Evolutionary conservation across 64 coral and sea anemone species (phyloP).

Genomic region (Porites australiensis): DNA sequence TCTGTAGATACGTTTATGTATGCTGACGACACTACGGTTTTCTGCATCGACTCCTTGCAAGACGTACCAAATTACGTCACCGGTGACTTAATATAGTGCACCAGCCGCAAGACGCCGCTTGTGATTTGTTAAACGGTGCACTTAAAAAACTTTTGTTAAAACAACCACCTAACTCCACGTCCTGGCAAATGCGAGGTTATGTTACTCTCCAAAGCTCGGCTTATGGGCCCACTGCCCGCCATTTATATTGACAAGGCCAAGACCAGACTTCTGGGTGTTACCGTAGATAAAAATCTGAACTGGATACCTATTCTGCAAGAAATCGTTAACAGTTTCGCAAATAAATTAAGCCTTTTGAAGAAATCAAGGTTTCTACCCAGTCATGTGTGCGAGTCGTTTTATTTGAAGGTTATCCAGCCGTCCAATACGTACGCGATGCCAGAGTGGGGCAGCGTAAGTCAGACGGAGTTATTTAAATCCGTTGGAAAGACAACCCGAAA

Average conservation of each 20-base stretch:
- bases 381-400: too few relatives aligned
- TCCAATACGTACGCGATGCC: too few relatives aligned
- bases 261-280: neutral
- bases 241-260: neutral
- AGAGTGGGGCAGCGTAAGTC: too few relatives aligned
- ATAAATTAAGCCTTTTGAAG: too few relatives aligned
- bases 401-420: too few relatives aligned
- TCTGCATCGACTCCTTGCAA: neutral
- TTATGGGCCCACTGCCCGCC: neutral
- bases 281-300: neutral
- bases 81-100: neutral
- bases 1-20: neutral
- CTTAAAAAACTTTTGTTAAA: conserved; percentile 1
- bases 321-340: neutral
- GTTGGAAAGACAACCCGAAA: too few relatives aligned
- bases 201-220: neutral
- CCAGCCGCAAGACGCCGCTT: too few relatives aligned
- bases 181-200: neutral
- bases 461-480: too few relatives aligned
- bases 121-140: neutral
- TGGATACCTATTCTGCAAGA: neutral
- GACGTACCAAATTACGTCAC: neutral
- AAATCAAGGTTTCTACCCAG: too few relatives aligned
- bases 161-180: neutral
- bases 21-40: neutral